Evolutionary conservation across 1,140 invertebrate species (phyloP).

Genomic region (Tetragonula clypearis): DNA sequence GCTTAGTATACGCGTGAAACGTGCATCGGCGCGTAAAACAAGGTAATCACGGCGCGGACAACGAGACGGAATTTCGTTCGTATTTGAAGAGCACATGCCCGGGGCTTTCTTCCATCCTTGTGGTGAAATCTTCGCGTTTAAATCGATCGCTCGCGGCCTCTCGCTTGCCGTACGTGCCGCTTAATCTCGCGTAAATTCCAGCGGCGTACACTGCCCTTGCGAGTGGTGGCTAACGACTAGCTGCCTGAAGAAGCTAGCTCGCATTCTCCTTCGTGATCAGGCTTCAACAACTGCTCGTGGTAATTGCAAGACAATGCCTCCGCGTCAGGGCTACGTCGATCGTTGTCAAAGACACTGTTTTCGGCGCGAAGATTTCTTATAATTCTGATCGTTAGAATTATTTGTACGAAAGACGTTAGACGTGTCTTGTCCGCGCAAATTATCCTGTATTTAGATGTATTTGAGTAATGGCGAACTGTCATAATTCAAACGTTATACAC

Average conservation of each 20-base stretch:
- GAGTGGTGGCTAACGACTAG: not conserved
- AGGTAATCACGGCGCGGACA: not conserved
- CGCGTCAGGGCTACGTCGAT: not conserved
- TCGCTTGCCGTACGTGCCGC: not conserved
- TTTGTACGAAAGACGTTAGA: no score
- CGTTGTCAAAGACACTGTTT: not conserved
- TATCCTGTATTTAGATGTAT: no score
- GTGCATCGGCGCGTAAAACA: not conserved
- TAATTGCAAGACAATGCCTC: not conserved
- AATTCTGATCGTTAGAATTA: no score
- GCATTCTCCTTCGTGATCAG: not conserved
- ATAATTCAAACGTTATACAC: no score
- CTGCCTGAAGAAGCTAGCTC: not conserved
- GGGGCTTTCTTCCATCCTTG: not conserved
- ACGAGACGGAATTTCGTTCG: not conserved
- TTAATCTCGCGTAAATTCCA: constrained; percentile 22
- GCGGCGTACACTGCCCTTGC: not conserved
- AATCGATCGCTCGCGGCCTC: not conserved
- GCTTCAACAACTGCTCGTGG: not conserved
- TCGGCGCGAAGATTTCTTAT: no score
- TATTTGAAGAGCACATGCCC: not conserved
- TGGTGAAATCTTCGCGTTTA: not conserved
- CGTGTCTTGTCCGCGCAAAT: no score
- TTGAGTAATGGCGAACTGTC: no score
- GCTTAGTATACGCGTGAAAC: not conserved